Evolutionary conservation across 2,113 vertebrate species (phyloP), one percentile per base, ranked within the genome.

Genomic region (Actenoides hombroni): DNA sequence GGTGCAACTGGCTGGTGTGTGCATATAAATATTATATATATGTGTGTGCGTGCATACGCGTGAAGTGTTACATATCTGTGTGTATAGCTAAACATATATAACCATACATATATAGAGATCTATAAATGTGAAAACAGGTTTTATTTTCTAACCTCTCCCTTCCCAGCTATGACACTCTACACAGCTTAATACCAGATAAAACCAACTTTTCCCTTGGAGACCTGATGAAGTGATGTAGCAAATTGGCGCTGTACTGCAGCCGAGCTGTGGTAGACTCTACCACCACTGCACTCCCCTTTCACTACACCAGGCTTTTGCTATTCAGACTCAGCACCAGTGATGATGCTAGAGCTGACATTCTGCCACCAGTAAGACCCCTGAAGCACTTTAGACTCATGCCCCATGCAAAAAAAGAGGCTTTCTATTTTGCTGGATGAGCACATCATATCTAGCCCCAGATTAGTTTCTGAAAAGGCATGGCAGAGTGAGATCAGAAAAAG

Each of bases 401-500:
- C n/a, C n/a, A n/a, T n/a, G n/a, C n/a, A n/a, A n/a, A n/a, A n/a
- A n/a, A n/a, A n/a, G n/a, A n/a, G n/a, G n/a, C n/a, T n/a, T 81
- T 75, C 39, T n/a, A 0, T 53, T 74, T 28, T 60, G 42, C 29
- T n/a, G 8, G 6, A 18, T 2, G 6, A 44, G 40, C 33, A 13
- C 44, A 7, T 33, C 16, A 0, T 1, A 9, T 44, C 39, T 53
- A 29, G 76, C 10, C 10, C 31, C 9, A 2, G n/a, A 40, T 7
- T 10, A 14, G 12, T 68, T 42, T 37, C 53, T 16, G 57, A 69
- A n/a, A 56, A 51, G 48, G 31, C 20, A 16, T 2, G 10, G 31
- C 0, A 4, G 39, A 33, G 14, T 0, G 0, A 21, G 10, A 5
- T 6, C 14, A 16, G 31, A 24, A 53, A 33, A 19, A 63, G 28